Evolutionary conservation across 2,113 vertebrate species (phyloP).

Genomic region (Dasyornis broadbenti): DNA sequence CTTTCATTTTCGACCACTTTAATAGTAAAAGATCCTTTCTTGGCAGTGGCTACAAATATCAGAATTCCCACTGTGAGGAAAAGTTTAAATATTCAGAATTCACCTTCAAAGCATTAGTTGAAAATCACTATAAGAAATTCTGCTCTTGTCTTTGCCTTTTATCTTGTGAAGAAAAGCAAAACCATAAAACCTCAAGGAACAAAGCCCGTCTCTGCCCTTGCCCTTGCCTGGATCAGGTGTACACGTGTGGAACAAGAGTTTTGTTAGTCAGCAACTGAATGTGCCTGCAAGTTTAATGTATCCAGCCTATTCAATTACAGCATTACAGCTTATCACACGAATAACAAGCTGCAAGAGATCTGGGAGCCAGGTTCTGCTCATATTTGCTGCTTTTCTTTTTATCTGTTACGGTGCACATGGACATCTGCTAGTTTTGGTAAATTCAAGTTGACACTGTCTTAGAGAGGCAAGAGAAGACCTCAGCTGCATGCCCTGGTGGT

Average conservation of each 20-base stretch:
- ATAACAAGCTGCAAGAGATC: background rate
- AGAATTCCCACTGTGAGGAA: constrained; percentile 54
- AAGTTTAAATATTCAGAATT: constrained; percentile 60
- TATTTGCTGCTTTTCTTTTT: background rate
- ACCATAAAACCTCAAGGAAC: background rate
- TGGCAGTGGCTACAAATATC: constrained; percentile 53
- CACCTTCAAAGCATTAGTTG: constrained; percentile 52
- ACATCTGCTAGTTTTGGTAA: background rate
- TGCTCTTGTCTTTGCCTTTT: constrained; percentile 38
- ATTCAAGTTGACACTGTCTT: background rate
- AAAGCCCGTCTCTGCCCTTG: constrained; percentile 33
- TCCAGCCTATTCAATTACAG: background rate
- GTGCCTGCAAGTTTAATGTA: constrained; percentile 1
- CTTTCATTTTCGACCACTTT: constrained; percentile 44
- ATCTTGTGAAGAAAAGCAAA: constrained; percentile 53
- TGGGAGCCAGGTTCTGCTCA: background rate
- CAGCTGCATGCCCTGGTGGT: background rate
- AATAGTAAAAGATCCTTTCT: constrained; percentile 40
- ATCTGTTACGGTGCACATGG: background rate
- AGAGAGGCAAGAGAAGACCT: background rate
- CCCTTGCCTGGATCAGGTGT: background rate
- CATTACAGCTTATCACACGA: background rate
- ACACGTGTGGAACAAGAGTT: background rate
- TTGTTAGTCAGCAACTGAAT: background rate
- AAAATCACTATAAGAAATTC: constrained; percentile 52